A percentile compares a stretch with the other conserved stretches of the same genome.
These are phyloP conservation scores for Conus betulinus DNA, from an alignment of 1,140 invertebrate genomes.

Conservation along the genomic window DNA sequence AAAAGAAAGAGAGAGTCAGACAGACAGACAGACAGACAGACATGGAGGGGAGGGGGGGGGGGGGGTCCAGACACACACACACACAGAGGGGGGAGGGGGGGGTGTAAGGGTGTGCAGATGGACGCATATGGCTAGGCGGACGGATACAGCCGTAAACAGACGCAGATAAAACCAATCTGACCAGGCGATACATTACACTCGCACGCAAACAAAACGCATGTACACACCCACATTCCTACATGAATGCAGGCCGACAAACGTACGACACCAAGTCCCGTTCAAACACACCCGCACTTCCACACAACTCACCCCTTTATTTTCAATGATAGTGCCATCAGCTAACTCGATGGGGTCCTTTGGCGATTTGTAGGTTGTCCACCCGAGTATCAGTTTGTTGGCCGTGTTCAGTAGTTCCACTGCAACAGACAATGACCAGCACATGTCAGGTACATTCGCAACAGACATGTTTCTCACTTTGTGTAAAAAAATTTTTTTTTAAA, in stretches of 20 bases:
- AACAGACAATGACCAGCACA: neutral
- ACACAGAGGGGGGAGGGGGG: neutral
- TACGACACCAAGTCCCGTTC: no score
- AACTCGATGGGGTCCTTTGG: neutral
- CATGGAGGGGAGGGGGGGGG: neutral
- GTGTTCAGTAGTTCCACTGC: conserved; percentile 23
- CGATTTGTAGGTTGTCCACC: conserved; percentile 16
- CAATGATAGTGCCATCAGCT: neutral
- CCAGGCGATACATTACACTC: no score
- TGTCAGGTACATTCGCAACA: no score
- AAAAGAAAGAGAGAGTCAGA: neutral
- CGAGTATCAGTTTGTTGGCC: conserved; percentile 12
- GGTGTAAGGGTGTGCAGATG: neutral
- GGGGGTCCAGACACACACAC: neutral
- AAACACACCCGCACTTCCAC: neutral
- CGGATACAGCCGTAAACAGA: no score
- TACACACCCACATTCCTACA: neutral
- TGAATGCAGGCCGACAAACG: neutral
- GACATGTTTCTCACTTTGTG: no score
- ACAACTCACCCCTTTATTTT: conserved; percentile 23
- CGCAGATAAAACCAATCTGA: no score
- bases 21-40: neutral
- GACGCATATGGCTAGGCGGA: no score
- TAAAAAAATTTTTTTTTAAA: no score
- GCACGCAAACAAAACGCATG: no score